These are phyloP conservation scores for Trissolcus brochymenae DNA, from an alignment of 2,888 invertebrate species.

Conservation along the genomic window DNA sequence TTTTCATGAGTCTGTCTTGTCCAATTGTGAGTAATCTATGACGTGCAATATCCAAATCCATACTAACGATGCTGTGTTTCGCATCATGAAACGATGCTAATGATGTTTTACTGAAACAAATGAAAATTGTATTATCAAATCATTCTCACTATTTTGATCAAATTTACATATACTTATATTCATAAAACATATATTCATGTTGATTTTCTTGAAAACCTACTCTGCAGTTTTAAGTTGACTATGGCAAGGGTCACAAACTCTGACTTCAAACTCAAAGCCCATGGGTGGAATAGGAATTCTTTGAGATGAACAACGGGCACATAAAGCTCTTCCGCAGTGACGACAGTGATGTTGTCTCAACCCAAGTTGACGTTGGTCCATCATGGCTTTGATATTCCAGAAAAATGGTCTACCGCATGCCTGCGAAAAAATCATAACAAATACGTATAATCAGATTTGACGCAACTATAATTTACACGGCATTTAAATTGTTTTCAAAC, in stretches of 20 bases:
- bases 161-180: background rate
- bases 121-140: background rate
- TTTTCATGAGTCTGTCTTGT: slow-evolving; percentile 95
- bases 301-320: slow-evolving; percentile 93
- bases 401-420: slow-evolving; percentile 97
- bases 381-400: slow-evolving; percentile 99
- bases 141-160: background rate
- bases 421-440: slow-evolving; percentile 73
- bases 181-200: too few species aligned
- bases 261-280: slow-evolving; percentile 98
- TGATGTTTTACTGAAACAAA: slow-evolving; percentile 85
- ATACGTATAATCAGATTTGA: background rate
- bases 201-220: slow-evolving; percentile 79
- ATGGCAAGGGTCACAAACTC: slow-evolving; percentile 96
- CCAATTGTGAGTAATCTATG: slow-evolving; percentile 94
- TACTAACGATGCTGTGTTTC: slow-evolving; percentile 91
- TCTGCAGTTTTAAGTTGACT: slow-evolving; percentile 88
- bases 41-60: slow-evolving; percentile 93
- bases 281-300: slow-evolving; percentile 93
- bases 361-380: slow-evolving; percentile 96
- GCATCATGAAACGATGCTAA: slow-evolving; percentile 97
- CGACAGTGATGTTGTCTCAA: slow-evolving; percentile 94
- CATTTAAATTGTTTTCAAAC: too few species aligned
- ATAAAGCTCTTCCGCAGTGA: slow-evolving; percentile 96
- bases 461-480: too few species aligned